A percentile compares a stretch with the other conserved stretches of the same genome.
Conservation (phyloP, 1,140 invertebrate species). For the Metaphire vulgaris region DNA sequence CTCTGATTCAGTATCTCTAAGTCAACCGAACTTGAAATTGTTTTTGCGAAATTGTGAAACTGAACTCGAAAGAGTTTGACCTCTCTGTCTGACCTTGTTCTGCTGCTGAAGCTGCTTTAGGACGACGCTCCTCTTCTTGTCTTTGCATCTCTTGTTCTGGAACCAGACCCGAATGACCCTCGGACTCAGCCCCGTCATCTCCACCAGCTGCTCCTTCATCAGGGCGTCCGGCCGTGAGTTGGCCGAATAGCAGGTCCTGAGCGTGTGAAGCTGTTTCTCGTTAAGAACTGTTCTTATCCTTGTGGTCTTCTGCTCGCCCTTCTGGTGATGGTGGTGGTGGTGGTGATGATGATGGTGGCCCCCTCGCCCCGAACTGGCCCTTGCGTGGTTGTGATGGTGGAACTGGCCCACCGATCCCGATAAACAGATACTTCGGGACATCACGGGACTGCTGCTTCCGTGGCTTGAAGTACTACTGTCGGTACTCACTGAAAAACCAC, state of each 20-base stretch:
- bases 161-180: slow-evolving; percentile 97
- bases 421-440: background rate
- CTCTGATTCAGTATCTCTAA: too few species aligned
- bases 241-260: slow-evolving; percentile 80
- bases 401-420: background rate
- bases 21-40: too few species aligned
- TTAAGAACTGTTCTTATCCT: slow-evolving; percentile 94
- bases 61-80: too few species aligned
- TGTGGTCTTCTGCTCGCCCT: slow-evolving; percentile 70
- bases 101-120: slow-evolving; percentile 94
- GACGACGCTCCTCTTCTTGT: slow-evolving; percentile 94
- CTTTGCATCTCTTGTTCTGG: slow-evolving; percentile 94
- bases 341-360: slow-evolving; percentile 24
- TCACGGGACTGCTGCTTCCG: background rate
- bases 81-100: too few species aligned
- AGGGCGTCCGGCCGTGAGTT: slow-evolving; percentile 96
- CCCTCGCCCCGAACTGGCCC: too few species aligned
- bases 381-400: slow-evolving; percentile 12
- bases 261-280: slow-evolving; percentile 94
- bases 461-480: background rate
- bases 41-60: too few species aligned
- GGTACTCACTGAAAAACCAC: background rate
- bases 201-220: slow-evolving; percentile 98
- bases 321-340: background rate
- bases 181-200: slow-evolving; percentile 93